These are phyloP conservation scores for Frankliniella intonsa DNA, from an alignment of 2,888 invertebrate species.

Conservation along the genomic window DNA sequence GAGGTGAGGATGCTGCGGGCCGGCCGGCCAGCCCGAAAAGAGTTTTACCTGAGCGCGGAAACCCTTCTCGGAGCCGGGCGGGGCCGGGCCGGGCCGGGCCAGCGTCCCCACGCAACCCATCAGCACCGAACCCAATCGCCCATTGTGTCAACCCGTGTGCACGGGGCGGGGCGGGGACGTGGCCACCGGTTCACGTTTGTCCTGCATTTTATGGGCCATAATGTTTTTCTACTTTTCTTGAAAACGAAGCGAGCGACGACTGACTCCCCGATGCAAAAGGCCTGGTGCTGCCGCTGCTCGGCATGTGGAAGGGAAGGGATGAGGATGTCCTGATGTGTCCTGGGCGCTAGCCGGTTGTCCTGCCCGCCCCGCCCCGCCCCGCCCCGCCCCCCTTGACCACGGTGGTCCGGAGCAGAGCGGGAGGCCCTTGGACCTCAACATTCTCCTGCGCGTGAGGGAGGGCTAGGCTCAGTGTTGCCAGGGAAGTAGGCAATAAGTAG, in stretches of 20 bases:
- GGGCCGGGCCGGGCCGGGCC: neutral
- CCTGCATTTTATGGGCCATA: slow-evolving; percentile 24
- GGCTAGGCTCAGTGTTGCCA: too few species aligned
- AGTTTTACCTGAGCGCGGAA: too few species aligned
- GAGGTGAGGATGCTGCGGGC: too few species aligned
- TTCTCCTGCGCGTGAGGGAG: too few species aligned
- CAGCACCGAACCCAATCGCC: slow-evolving; percentile 6
- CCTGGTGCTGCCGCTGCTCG: neutral
- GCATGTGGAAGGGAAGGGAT: too few species aligned
- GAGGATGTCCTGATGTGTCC: too few species aligned
- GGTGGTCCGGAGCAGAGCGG: too few species aligned
- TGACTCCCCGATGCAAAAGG: neutral
- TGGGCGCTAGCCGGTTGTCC: neutral
- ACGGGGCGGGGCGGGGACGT: neutral
- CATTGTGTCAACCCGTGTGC: neutral
- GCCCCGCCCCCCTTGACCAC: too few species aligned
- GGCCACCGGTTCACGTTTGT: neutral
- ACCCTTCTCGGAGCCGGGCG: neutral
- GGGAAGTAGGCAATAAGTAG: too few species aligned
- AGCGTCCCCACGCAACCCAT: neutral
- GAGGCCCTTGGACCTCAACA: too few species aligned
- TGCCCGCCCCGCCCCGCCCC: neutral
- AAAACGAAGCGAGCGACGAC: neutral
- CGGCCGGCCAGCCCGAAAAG: too few species aligned
- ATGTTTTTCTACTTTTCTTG: slow-evolving; percentile 23